These are phyloP conservation scores for Rhombomys opimus DNA, from an alignment of 2,113 vertebrate species.

Conservation along the genomic window DNA sequence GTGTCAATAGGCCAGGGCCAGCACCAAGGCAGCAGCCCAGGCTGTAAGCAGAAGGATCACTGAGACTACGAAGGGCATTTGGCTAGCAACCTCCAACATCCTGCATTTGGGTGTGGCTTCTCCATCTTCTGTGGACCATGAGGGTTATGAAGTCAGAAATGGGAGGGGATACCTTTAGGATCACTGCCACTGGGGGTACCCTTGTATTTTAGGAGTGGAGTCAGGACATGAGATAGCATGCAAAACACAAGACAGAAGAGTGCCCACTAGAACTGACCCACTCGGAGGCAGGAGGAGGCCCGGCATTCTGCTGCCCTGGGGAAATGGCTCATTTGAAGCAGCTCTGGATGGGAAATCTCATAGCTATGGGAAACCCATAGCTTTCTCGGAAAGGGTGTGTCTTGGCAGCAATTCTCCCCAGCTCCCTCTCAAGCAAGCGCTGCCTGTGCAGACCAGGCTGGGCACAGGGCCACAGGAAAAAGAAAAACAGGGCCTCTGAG, in stretches of 20 bases:
- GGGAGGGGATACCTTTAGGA: not conserved
- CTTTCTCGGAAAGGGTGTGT: not conserved
- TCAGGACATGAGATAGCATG: not conserved
- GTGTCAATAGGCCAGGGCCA: accelerated
- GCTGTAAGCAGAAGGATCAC: not conserved
- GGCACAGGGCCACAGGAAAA: not conserved
- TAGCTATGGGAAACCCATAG: not conserved
- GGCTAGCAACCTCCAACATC: not conserved
- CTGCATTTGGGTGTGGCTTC: not conserved
- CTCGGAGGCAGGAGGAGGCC: not conserved
- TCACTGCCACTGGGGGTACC: not conserved
- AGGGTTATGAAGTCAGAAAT: not conserved
- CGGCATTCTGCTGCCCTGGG: not conserved
- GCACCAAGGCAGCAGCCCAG: not conserved
- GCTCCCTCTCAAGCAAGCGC: not conserved
- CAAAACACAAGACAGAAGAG: not conserved
- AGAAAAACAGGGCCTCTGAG: not conserved
- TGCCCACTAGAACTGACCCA: not conserved
- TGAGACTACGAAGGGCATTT: accelerated
- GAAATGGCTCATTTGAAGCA: not conserved
- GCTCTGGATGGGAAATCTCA: not conserved
- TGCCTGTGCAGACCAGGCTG: not conserved
- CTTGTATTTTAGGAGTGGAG: not conserved
- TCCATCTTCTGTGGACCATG: not conserved
- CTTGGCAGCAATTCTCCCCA: not conserved